These are phyloP conservation scores for Morone saxatilis DNA, from an alignment of 2,113 vertebrate species.

Conservation along the genomic window DNA sequence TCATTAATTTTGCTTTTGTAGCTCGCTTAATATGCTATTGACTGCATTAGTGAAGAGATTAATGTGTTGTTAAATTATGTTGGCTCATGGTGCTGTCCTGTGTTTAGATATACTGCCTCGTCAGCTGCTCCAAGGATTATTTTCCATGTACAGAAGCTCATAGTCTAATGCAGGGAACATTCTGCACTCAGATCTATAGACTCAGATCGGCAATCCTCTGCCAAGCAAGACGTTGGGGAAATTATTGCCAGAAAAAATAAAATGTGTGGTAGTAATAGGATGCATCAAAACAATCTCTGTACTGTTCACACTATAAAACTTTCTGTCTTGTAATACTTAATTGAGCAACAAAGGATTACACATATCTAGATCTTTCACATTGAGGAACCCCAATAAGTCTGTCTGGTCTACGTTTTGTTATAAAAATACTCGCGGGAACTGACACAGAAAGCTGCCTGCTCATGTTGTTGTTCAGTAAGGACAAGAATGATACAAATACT, in stretches of 20 bases:
- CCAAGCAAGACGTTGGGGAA: constrained; percentile 45
- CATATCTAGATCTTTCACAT: no score
- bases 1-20: constrained; percentile 72
- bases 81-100: constrained; percentile 60
- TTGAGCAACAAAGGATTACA: no score
- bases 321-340: no score
- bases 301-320: no score
- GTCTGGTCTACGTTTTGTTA: no score
- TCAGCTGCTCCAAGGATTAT: constrained; percentile 72
- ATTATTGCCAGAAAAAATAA: not conserved
- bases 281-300: not conserved
- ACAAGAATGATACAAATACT: no score
- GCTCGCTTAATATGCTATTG: constrained; percentile 76
- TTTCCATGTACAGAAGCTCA: constrained; percentile 64
- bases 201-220: constrained; percentile 34
- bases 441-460: no score
- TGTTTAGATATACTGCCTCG: constrained; percentile 65
- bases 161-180: constrained; percentile 49
- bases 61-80: constrained; percentile 78
- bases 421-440: no score
- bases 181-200: constrained; percentile 34
- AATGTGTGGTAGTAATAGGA: not conserved
- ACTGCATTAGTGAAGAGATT: constrained; percentile 75
- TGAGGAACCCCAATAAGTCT: no score
- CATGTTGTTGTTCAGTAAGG: no score